A percentile compares a stretch with the other conserved stretches of the same genome.
phyloP scores from a whole-genome alignment of 2,113 vertebrate species.

The Pogona vitticeps region DNA sequence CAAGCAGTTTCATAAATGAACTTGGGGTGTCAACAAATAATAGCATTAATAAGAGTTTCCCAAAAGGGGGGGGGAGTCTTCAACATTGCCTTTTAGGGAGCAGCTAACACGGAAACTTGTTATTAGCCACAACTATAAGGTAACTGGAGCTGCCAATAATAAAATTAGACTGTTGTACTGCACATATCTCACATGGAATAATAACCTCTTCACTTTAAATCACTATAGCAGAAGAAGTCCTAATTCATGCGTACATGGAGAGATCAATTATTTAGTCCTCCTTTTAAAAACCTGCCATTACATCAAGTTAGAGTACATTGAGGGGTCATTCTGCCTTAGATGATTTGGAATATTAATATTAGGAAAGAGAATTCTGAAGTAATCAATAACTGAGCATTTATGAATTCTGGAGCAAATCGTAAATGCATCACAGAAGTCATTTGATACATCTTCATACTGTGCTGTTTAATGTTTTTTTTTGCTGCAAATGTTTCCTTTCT shows the following conservation, averaged over 20 bases:
- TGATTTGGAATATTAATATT: background rate
- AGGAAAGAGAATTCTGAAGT: background rate
- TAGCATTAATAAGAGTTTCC: no score
- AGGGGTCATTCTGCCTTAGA: background rate
- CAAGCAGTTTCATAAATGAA: no score
- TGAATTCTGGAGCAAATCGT: background rate
- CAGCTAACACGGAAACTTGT: no score
- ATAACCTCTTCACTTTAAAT: background rate
- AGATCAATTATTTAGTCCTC: background rate
- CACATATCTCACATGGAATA: no score
- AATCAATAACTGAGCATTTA: background rate
- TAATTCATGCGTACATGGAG: background rate
- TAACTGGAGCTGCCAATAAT: no score
- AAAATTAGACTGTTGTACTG: no score
- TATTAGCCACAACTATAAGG: no score
- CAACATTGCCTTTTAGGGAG: no score
- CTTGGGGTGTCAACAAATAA: no score
- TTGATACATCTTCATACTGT: background rate
- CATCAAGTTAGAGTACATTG: background rate
- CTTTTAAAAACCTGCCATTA: background rate
- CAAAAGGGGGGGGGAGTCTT: no score
- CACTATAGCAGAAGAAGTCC: background rate
- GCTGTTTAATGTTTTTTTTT: fast-evolving
- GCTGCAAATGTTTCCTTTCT: background rate
- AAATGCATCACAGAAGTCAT: background rate